Percentiles rank a stretch among this genome's conserved stretches.
phyloP scores from a whole-genome alignment of 2,888 invertebrate genomes.

The Chouioia cunea region DNA sequence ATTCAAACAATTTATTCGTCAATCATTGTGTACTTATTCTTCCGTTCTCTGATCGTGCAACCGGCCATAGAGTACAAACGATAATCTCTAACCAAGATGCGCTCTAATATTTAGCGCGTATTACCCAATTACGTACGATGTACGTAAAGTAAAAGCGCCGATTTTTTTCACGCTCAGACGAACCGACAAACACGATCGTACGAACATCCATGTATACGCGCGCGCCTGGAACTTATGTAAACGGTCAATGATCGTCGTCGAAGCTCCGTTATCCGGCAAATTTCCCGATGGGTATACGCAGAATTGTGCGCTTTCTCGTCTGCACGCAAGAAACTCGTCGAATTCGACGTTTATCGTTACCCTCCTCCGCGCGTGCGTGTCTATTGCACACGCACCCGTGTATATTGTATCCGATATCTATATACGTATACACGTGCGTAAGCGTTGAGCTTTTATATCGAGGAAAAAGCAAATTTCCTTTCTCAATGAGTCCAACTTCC shows the following conservation, averaged over 20 bases:
- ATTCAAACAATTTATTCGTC: neutral
- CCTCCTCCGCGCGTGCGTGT: too few species aligned
- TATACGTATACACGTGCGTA: neutral
- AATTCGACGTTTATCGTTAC: constrained; percentile 12
- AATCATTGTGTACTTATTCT: too few species aligned
- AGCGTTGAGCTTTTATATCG: constrained; percentile 11
- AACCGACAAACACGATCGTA: too few species aligned
- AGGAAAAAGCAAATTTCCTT: constrained; percentile 40
- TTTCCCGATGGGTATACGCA: neutral
- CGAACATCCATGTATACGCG: neutral
- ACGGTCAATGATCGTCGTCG: constrained; percentile 23
- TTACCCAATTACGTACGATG: neutral
- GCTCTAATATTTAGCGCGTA: neutral
- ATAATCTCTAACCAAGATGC: neutral
- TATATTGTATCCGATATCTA: too few species aligned
- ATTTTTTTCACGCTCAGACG: neutral
- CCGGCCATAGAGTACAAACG: too few species aligned
- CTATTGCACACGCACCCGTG: too few species aligned
- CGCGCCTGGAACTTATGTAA: constrained; percentile 19
- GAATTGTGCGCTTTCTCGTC: constrained; percentile 18
- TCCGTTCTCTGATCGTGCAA: too few species aligned
- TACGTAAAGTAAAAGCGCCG: constrained; percentile 11
- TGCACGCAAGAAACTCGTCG: constrained; percentile 12
- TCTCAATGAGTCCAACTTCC: constrained; percentile 36
- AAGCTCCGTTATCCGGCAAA: constrained; percentile 2